These are phyloP conservation scores for Aspidoscelis tigris DNA, from an alignment of 2,113 vertebrate species.

Conservation along the genomic window DNA sequence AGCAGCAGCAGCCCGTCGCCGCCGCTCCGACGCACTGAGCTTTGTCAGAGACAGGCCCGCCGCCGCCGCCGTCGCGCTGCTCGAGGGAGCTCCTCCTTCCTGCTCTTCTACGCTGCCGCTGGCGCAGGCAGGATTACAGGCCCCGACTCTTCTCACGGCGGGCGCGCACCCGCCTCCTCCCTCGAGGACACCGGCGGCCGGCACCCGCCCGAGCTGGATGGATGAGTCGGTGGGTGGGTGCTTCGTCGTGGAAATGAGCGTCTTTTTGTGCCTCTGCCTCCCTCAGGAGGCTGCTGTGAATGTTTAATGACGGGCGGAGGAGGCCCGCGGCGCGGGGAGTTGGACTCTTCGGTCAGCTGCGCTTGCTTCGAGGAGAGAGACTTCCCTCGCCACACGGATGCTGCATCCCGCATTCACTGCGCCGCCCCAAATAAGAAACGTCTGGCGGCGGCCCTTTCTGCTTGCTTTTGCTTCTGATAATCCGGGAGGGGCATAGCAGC, in stretches of 20 bases:
- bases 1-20: slow-evolving; percentile 42
- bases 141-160: neutral
- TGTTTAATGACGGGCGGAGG: too few relatives aligned
- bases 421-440: neutral
- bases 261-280: too few relatives aligned
- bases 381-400: neutral
- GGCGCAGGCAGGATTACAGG: neutral
- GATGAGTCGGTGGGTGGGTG: too few relatives aligned
- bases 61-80: slow-evolving; percentile 14
- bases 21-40: slow-evolving; percentile 58
- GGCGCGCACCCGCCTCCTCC: neutral
- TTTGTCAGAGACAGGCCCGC: slow-evolving; percentile 52
- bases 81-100: slow-evolving; percentile 41
- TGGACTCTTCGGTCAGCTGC: neutral
- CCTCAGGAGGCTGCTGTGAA: neutral
- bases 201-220: too few relatives aligned
- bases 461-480: too few relatives aligned
- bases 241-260: too few relatives aligned
- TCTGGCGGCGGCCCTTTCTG: neutral
- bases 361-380: neutral
- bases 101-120: neutral
- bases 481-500: too few relatives aligned
- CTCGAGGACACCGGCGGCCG: too few relatives aligned
- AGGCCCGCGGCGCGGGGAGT: neutral
- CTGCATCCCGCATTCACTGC: neutral